A percentile compares a stretch with the other conserved stretches of the same genome.
Evolutionary conservation across 2,113 vertebrate genomes (phyloP).

Genomic region (Paratilapia polleni): DNA sequence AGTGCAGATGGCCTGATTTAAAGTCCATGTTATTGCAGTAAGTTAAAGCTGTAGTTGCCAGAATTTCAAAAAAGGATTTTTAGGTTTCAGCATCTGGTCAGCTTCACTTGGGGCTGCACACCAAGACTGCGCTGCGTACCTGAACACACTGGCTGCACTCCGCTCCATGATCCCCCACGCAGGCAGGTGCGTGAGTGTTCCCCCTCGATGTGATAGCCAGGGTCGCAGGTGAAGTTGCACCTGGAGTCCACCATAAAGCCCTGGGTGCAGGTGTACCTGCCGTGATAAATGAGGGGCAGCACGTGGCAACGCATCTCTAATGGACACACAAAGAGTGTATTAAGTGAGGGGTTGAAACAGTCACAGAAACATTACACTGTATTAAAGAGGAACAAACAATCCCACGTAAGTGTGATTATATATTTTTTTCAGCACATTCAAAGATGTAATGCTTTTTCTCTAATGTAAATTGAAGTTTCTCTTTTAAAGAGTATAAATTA

Average conservation of each 20-base stretch:
- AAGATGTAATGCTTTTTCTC: no score
- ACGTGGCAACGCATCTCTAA: slow-evolving; percentile 88
- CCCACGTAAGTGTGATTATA: no score
- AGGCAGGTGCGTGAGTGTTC: slow-evolving; percentile 87
- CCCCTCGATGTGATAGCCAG: slow-evolving; percentile 89
- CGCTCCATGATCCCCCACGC: slow-evolving; percentile 88
- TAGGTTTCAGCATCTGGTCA: background rate
- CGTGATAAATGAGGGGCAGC: slow-evolving; percentile 84
- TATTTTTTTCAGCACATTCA: no score
- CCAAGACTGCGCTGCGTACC: slow-evolving; percentile 45
- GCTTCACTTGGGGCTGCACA: background rate
- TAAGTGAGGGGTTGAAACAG: background rate
- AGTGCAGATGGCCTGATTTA: slow-evolving; percentile 32
- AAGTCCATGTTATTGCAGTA: background rate
- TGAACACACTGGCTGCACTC: slow-evolving; percentile 88
- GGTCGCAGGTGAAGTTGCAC: slow-evolving; percentile 88
- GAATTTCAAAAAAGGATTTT: background rate
- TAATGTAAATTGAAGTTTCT: no score
- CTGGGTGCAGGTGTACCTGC: slow-evolving; percentile 86
- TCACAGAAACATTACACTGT: background rate
- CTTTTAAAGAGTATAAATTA: no score
- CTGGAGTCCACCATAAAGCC: slow-evolving; percentile 89
- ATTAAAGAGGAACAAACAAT: no score
- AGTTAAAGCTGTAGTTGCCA: background rate
- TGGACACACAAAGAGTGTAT: fast-evolving